Percentiles rank a stretch among this genome's conserved stretches.
phyloP scores from a whole-genome alignment of 64 coral and sea anemone species.

The Orbicella faveolata region DNA sequence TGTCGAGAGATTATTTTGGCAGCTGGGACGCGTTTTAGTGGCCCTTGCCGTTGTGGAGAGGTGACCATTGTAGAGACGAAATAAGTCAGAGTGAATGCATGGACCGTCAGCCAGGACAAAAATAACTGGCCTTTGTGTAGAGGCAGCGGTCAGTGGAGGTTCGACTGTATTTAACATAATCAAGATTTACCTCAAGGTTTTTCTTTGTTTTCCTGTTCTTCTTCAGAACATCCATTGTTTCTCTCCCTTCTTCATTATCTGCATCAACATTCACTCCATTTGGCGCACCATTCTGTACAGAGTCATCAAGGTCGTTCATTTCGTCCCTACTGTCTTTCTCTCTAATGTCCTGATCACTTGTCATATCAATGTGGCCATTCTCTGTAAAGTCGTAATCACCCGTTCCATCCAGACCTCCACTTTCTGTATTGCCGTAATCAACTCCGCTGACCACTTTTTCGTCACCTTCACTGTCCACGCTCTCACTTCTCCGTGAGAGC shows the following conservation, averaged over 20 bases:
- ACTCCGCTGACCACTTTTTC: background rate
- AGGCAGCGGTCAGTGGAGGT: no score
- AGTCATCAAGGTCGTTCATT: background rate
- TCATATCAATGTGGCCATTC: background rate
- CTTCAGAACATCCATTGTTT: background rate
- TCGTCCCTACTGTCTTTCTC: background rate
- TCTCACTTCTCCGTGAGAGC: background rate
- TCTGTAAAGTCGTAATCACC: background rate
- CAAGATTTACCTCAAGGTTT: background rate
- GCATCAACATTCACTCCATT: background rate
- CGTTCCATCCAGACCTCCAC: background rate
- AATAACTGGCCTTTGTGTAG: no score
- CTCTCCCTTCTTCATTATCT: background rate
- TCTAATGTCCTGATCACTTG: background rate
- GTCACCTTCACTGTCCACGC: background rate
- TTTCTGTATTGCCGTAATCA: background rate
- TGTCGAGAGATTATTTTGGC: no score
- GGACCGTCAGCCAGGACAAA: no score
- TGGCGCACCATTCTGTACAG: background rate
- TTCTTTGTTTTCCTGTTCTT: constrained; percentile 26
- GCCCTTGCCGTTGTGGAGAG: no score
- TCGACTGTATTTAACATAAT: background rate
- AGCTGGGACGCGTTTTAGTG: no score
- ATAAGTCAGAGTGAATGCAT: no score
- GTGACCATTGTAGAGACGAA: no score